Evolutionary conservation across 2,797 vertebrate species (phyloP).

Genomic region (Erpetoichthys calabaricus): DNA sequence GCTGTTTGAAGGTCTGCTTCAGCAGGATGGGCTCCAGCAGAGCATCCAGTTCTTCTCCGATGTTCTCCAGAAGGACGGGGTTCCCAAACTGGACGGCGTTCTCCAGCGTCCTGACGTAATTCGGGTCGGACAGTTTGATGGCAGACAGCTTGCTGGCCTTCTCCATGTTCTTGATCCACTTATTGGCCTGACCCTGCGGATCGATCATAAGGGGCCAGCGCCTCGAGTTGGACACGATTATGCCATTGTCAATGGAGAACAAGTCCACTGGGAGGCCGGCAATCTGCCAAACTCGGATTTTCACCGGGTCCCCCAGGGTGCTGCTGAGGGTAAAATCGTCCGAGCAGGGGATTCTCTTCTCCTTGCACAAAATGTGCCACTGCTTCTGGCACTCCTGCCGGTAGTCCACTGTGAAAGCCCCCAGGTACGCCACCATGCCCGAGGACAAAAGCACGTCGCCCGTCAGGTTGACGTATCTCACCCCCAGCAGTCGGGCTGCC

Average conservation of each 20-base stretch:
- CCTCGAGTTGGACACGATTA: slow-evolving; percentile 81
- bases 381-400: slow-evolving; percentile 56
- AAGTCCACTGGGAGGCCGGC: slow-evolving; percentile 78
- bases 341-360: slow-evolving; percentile 67
- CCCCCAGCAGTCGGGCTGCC: slow-evolving; percentile 53
- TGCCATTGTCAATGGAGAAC: slow-evolving; percentile 82
- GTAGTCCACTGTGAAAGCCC: slow-evolving; percentile 81
- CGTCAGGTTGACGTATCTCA: slow-evolving; percentile 63
- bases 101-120: slow-evolving; percentile 70
- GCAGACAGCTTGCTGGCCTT: slow-evolving; percentile 66
- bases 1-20: slow-evolving; percentile 82
- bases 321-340: slow-evolving; percentile 66
- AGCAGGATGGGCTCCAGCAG: slow-evolving; percentile 76
- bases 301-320: slow-evolving; percentile 70
- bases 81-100: slow-evolving; percentile 76
- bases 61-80: slow-evolving; percentile 75
- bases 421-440: slow-evolving; percentile 74
- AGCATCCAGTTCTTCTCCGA: slow-evolving; percentile 79
- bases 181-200: slow-evolving; percentile 88
- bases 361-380: slow-evolving; percentile 63
- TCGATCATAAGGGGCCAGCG: slow-evolving; percentile 89
- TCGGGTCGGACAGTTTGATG: slow-evolving; percentile 71
- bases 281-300: slow-evolving; percentile 78
- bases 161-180: slow-evolving; percentile 92
- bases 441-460: slow-evolving; percentile 81